phyloP scores from a whole-genome alignment of 2,113 vertebrate species.

The Aspidoscelis tigris region DNA sequence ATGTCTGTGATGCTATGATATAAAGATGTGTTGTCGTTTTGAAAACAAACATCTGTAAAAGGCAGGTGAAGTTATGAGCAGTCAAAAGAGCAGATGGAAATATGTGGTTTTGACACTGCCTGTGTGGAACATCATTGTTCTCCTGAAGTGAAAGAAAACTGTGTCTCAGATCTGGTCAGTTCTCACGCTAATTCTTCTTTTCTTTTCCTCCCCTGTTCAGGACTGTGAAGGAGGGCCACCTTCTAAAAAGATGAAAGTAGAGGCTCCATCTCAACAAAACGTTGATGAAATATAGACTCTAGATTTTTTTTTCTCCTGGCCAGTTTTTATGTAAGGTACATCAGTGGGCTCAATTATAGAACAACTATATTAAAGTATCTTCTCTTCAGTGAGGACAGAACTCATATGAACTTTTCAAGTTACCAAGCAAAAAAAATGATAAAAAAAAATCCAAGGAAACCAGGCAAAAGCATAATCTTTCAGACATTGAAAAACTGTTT shows the following conservation, averaged over 20 bases:
- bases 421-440: slow-evolving; percentile 73
- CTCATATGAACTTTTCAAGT: slow-evolving; percentile 77
- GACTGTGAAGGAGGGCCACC: slow-evolving; percentile 91
- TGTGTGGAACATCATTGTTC: slow-evolving; percentile 16
- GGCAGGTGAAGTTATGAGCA: not conserved
- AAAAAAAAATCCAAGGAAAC: slow-evolving; percentile 74
- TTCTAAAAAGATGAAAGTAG: slow-evolving; percentile 94
- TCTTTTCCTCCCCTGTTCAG: slow-evolving; percentile 69
- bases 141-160: not conserved
- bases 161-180: slow-evolving; percentile 1
- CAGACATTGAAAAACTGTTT: slow-evolving; percentile 77
- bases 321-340: slow-evolving; percentile 75
- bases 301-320: slow-evolving; percentile 56
- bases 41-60: not conserved
- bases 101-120: not conserved
- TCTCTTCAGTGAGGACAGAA: slow-evolving; percentile 77
- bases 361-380: slow-evolving; percentile 71
- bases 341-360: slow-evolving; percentile 76
- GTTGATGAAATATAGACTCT: slow-evolving; percentile 89
- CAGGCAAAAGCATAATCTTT: slow-evolving; percentile 73
- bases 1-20: not conserved
- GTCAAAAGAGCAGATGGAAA: slow-evolving; percentile 10
- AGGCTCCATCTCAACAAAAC: slow-evolving; percentile 86
- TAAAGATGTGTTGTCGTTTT: slow-evolving; percentile 2
- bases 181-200: slow-evolving; percentile 47